These are phyloP conservation scores for Chaetoderma sp. DNA, from an alignment of 2,888 invertebrate species.

Conservation along the genomic window DNA sequence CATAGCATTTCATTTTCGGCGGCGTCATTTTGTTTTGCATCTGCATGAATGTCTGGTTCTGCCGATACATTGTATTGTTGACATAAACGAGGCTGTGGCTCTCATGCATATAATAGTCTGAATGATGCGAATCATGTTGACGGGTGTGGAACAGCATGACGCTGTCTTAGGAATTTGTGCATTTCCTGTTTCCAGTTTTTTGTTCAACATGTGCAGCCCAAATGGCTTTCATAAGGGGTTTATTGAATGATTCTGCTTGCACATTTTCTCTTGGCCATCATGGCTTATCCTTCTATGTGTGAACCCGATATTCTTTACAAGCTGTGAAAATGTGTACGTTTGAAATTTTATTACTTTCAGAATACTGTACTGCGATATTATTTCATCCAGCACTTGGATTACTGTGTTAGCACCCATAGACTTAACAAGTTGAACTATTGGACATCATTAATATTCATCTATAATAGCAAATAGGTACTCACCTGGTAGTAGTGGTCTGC, in stretches of 20 bases:
- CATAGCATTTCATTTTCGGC: background rate
- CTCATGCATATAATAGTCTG: background rate
- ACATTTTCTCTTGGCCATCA: conserved; percentile 19
- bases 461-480: conserved; percentile 24
- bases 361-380: conserved; percentile 18
- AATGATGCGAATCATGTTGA: conserved; percentile 1
- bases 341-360: conserved; percentile 19
- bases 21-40: background rate
- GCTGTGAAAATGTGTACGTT: background rate
- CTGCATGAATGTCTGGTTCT: background rate
- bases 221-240: conserved; percentile 3
- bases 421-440: conserved; percentile 8
- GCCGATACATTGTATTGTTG: background rate
- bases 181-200: conserved; percentile 23
- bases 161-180: conserved; percentile 12
- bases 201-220: conserved; percentile 7
- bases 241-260: conserved; percentile 10
- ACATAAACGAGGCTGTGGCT: background rate
- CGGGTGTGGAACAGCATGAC: conserved; percentile 18
- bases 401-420: conserved; percentile 7
- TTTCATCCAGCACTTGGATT: conserved; percentile 24
- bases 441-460: conserved; percentile 26
- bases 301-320: background rate
- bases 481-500: conserved; percentile 13
- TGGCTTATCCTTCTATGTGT: conserved; percentile 2